Conservation (phyloP, 1,140 invertebrate genomes). For the Euura lappo region DNA sequence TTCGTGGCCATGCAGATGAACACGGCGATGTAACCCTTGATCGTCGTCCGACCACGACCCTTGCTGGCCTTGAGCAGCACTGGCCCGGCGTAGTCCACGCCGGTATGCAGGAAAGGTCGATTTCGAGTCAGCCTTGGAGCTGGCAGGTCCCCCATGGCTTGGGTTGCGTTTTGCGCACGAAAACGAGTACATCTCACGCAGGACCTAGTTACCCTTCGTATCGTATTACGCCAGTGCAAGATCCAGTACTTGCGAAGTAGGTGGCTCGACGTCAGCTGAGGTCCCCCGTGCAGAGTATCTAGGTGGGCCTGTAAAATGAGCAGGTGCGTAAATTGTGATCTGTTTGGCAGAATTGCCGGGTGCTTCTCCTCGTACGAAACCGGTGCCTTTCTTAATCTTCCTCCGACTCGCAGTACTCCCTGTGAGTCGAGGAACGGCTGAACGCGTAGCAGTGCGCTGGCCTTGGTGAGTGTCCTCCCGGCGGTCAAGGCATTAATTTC, state of each 20-base stretch:
- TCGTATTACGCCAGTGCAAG: constrained; percentile 19
- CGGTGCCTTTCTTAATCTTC: constrained; percentile 21
- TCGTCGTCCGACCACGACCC: constrained; percentile 24
- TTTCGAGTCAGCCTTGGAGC: constrained; percentile 28
- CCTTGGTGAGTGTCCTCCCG: neutral
- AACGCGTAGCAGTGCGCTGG: neutral
- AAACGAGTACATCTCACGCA: constrained; percentile 36
- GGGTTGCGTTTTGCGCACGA: constrained; percentile 23
- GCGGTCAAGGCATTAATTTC: neutral
- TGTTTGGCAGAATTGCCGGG: constrained; percentile 26
- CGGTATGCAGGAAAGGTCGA: constrained; percentile 40
- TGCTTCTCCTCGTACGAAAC: constrained; percentile 21
- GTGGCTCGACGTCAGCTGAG: constrained; percentile 31
- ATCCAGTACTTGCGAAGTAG: constrained; percentile 36
- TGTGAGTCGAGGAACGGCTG: constrained; percentile 22
- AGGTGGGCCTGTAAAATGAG: constrained; percentile 42
- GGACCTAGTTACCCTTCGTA: constrained; percentile 21
- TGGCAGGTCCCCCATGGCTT: constrained; percentile 42
- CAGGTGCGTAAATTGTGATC: constrained; percentile 21
- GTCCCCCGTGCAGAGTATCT: constrained; percentile 40
- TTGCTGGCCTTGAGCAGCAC: constrained; percentile 28
- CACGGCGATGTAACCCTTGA: constrained; percentile 33
- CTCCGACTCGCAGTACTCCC: constrained; percentile 28
- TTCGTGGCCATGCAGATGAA: constrained; percentile 31
- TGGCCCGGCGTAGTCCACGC: constrained; percentile 55